These are phyloP conservation scores for Leuctra nigra DNA, from an alignment of 2,888 invertebrate species.

Conservation along the genomic window DNA sequence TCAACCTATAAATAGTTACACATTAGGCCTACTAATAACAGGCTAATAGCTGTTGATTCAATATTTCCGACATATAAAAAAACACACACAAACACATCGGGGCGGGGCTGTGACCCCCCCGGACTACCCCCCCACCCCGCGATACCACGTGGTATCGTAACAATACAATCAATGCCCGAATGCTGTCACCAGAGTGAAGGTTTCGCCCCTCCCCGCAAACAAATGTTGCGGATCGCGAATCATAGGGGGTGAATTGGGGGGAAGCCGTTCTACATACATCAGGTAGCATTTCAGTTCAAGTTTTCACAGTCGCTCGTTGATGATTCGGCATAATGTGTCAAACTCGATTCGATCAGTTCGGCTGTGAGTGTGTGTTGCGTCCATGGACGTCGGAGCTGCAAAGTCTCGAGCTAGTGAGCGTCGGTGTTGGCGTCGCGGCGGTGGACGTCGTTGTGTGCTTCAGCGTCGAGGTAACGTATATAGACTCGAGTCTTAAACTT, in stretches of 20 bases:
- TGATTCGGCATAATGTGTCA: constrained; percentile 15
- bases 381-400: neutral
- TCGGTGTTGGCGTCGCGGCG: neutral
- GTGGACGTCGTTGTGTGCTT: no score
- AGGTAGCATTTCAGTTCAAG: constrained; percentile 28
- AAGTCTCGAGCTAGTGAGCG: neutral
- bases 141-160: constrained; percentile 29
- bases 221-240: constrained; percentile 25
- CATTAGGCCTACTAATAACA: neutral
- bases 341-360: neutral
- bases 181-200: constrained; percentile 31
- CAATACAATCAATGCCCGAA: constrained; percentile 32
- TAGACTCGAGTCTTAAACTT: constrained; percentile 15
- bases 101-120: constrained; percentile 22
- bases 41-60: constrained; percentile 22
- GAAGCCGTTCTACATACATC: constrained; percentile 24
- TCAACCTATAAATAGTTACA: constrained; percentile 12
- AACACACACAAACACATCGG: constrained; percentile 22
- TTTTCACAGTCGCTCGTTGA: constrained; percentile 20
- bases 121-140: constrained; percentile 19
- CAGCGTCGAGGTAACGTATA: constrained; percentile 4
- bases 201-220: constrained; percentile 27
- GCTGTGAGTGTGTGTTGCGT: constrained; percentile 3
- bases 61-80: constrained; percentile 27
- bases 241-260: constrained; percentile 22